Base-by-base conservation (phyloP, 2,888 invertebrate species). In the Tetragonula carbonaria region DNA sequence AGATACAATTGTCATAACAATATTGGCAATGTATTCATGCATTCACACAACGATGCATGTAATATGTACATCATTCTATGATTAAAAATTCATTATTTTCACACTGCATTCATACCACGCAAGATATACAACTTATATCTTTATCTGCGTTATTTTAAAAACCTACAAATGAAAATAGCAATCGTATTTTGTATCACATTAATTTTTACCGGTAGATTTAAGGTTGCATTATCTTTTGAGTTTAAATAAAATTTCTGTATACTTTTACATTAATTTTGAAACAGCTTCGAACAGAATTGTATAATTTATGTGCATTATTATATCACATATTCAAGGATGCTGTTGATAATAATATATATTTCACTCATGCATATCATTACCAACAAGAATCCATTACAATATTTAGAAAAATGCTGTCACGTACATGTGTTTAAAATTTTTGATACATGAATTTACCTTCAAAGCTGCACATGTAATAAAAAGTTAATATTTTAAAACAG, bases 1-100 rank as follows among this genome's bases (percentile, higher is more conserved):
- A 66, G 82, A 89, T 88, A 88, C 84, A 88, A 76, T 87, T 88
- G 87, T 88, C 78, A 78, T 90, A 92, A 92, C 90, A 92, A 88
- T 91, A 84, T 72, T 79, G 82, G 86, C 82, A 87, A 82, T 79
- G 75, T 84, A 78, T 79, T 75, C 91, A 91, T 91, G 87, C 91
- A 92, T 88, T 90, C 92, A 86, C 85, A 82, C 89, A 88, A 81
- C 86, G 80, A 84, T 87, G 88, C 87, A 89, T 88, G 86, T 86
- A 90, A 90, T 91, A 92, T 92, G 80, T 91, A 91, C 91, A 92
- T 84, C 87, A 90, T 87, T 86, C 85, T 87, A 87, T 77, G 77
- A 86, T 89, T 86, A 88, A 89, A 85, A 88, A 88, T 85, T 76
- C 84, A 86, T 85, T 86, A 77, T 87, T 78, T 80, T 85, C 91